Evolutionary conservation across 2,797 vertebrate species (phyloP), one percentile per base, ranked within the genome.

Genomic region (Leuciscus waleckii): DNA sequence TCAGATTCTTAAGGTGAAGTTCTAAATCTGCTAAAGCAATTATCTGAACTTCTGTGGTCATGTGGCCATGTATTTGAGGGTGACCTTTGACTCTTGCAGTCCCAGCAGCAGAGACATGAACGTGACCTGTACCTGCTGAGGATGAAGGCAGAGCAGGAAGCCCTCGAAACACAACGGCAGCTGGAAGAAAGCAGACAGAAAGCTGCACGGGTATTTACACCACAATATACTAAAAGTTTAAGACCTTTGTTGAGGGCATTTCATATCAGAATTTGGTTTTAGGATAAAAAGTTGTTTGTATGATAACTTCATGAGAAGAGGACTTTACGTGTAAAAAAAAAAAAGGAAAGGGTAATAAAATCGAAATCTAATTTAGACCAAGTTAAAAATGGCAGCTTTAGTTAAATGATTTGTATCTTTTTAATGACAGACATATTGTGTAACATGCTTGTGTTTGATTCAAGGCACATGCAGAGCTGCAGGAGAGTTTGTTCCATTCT

Each of bases 1-100:
- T 88, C 97, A 99, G 90, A 97, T 99, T 90, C 95, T 99, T n/a
- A 98, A 98, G 97, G 98, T 99, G 92, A 88, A 43, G 16, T 11
- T 79, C 26, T 70, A 29, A 17, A 35, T 29, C 43, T 70, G 65
- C 74, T 35, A 46, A 56, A 65, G 21, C 26, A 26, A 46, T 77
- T 56, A 86, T 35, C 70, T 79, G 14, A 35, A 74, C 49, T 81
- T 32, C 6, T 83, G 37, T 77, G 13, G 16, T 88, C 67, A 26
- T 23, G n/a, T 77, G 7, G 7, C 29, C 23, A 1, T n/a, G 23
- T 32, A 26, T 75, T 63, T 23, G 39, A 54, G 17, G 6, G n/a
- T 91, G 79, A 90, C 80, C 49, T 81, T 68, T 88, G 35, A 37
- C 61, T 61, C 29, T 21, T 82, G 2, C 91, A 99, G 98, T 95